A percentile compares a stretch with the other conserved stretches of the same genome.
These are phyloP conservation scores for Drosophila percnosoma DNA, from an alignment of 2,888 invertebrate genomes.

Conservation along the genomic window DNA sequence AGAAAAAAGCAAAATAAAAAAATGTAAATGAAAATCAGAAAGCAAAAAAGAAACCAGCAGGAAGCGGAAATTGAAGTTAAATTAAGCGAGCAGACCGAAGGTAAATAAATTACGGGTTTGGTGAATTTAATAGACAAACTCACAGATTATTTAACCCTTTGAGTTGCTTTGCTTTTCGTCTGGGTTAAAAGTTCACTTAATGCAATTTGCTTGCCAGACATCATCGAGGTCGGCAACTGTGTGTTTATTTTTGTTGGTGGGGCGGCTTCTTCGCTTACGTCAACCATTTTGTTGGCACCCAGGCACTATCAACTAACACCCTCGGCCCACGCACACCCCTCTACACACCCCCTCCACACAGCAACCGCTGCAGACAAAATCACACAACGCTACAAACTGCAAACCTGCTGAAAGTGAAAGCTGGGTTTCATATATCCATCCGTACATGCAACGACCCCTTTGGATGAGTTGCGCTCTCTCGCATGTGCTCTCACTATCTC, in stretches of 20 bases:
- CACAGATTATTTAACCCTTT: constrained; percentile 45
- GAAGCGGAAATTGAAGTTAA: constrained; percentile 63
- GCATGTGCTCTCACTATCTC: constrained; percentile 14
- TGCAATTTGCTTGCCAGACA: constrained; percentile 80
- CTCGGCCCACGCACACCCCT: background rate
- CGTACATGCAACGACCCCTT: constrained; percentile 76
- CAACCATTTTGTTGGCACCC: constrained; percentile 54
- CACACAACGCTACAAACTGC: constrained; percentile 22
- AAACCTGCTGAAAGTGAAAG: constrained; percentile 71
- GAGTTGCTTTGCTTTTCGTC: constrained; percentile 8
- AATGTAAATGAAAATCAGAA: background rate
- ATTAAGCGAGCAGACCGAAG: constrained; percentile 16
- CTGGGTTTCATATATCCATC: constrained; percentile 33
- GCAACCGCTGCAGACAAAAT: constrained; percentile 2
- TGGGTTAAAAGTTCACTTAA: constrained; percentile 55
- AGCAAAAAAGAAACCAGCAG: background rate
- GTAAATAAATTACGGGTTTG: background rate
- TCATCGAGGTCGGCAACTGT: constrained; percentile 20
- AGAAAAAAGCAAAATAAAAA: constrained; percentile 22
- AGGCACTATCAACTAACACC: constrained; percentile 27
- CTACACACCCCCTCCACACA: background rate
- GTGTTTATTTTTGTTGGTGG: background rate
- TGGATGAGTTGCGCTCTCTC: constrained; percentile 28
- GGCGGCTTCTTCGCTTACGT: constrained; percentile 21
- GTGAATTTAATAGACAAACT: constrained; percentile 17